Evolutionary conservation across 2,888 invertebrate genomes (phyloP).

Genomic region (Eupeodes luniger): DNA sequence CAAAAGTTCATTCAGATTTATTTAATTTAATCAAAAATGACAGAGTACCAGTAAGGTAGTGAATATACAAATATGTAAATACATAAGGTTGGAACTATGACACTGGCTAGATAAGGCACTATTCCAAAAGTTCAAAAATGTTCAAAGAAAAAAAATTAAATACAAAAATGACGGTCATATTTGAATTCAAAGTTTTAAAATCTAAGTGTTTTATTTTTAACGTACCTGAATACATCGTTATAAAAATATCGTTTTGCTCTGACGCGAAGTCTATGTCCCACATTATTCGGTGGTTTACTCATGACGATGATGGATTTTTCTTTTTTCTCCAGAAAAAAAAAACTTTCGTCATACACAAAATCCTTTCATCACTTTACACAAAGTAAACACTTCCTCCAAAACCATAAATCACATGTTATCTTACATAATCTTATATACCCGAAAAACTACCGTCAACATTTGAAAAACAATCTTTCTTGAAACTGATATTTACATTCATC

Average conservation of each 20-base stretch:
- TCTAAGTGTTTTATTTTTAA: not conserved
- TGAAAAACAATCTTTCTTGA: not conserved
- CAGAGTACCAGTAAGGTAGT: too few species aligned
- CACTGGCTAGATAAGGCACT: too few species aligned
- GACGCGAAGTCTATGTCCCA: constrained; percentile 8
- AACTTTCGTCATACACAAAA: not conserved
- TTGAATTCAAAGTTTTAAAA: not conserved
- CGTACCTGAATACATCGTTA: constrained; percentile 7
- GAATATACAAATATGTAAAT: too few species aligned
- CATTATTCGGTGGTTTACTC: constrained; percentile 3
- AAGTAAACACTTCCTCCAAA: constrained; percentile 16
- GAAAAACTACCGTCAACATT: not conserved
- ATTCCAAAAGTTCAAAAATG: too few species aligned
- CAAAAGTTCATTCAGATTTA: too few species aligned
- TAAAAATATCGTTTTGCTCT: constrained; percentile 14
- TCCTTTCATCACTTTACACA: constrained; percentile 23
- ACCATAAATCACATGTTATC: constrained; percentile 28
- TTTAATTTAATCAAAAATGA: too few species aligned
- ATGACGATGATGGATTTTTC: constrained; percentile 11
- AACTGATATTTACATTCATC: constrained; percentile 25
- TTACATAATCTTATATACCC: constrained; percentile 31
- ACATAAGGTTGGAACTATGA: too few species aligned
- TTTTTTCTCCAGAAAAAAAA: not conserved
- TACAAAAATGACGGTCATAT: too few species aligned
- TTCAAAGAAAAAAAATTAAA: too few species aligned